Conservation (phyloP, 2,113 vertebrate species). For the Hepsetus odoe region DNA sequence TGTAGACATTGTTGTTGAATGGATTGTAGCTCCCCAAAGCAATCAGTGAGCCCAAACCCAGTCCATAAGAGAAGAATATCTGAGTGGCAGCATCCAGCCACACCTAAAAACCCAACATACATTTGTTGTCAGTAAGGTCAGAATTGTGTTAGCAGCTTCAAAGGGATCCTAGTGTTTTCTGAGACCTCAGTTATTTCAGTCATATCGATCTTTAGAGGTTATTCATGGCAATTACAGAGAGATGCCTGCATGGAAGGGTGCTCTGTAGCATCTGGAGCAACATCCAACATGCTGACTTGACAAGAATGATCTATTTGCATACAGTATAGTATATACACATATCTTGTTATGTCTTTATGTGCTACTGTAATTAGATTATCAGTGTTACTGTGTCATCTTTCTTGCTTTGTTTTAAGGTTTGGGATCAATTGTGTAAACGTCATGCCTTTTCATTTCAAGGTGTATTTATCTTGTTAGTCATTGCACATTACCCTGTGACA, state of each 20-base stretch:
- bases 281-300: too few species aligned
- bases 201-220: neutral
- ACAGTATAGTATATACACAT: too few species aligned
- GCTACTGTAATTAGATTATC: too few species aligned
- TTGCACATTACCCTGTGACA: neutral
- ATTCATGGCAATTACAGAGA: too few species aligned
- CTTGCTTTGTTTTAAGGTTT: too few species aligned
- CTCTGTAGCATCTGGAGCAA: too few species aligned
- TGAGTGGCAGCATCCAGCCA: slow-evolving; percentile 93
- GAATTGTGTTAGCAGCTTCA: neutral
- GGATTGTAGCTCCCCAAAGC: slow-evolving; percentile 90
- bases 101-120: slow-evolving; percentile 77
- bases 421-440: too few species aligned
- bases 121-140: neutral
- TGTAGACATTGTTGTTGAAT: slow-evolving; percentile 89
- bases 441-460: too few species aligned
- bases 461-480: neutral
- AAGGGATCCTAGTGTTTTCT: neutral
- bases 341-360: too few species aligned
- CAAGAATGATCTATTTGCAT: too few species aligned
- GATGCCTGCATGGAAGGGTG: too few species aligned
- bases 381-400: too few species aligned
- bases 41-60: slow-evolving; percentile 88
- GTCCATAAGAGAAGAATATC: slow-evolving; percentile 90
- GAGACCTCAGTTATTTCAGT: neutral